Evolutionary conservation across 2,888 invertebrate genomes (phyloP).

Genomic region (Latheticus oryzae): DNA sequence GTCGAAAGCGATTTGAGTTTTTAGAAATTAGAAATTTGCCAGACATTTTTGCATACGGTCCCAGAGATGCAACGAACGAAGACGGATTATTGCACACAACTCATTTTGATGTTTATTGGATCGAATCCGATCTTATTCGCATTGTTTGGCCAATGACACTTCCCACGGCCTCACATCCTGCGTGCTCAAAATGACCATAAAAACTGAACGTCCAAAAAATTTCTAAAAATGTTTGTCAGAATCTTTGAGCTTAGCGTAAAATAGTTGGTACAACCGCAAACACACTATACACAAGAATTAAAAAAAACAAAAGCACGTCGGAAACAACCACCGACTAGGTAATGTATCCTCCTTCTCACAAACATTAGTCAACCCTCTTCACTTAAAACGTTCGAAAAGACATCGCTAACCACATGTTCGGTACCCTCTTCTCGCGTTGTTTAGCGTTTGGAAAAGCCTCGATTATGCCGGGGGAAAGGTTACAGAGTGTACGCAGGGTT

Average conservation of each 20-base stretch:
- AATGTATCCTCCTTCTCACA: slow-evolving; percentile 50
- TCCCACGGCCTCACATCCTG: slow-evolving; percentile 63
- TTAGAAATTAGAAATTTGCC: slow-evolving; percentile 36
- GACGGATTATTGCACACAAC: slow-evolving; percentile 21
- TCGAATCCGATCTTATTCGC: slow-evolving; percentile 59
- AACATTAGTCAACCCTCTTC: slow-evolving; percentile 62
- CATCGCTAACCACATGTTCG: slow-evolving; percentile 57
- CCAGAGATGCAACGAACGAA: slow-evolving; percentile 5
- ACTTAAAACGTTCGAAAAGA: slow-evolving; percentile 55
- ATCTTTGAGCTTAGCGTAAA: background rate
- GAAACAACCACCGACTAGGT: slow-evolving; percentile 48
- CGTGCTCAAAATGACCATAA: too few relatives aligned
- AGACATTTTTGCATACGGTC: slow-evolving; percentile 26
- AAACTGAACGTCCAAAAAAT: too few relatives aligned
- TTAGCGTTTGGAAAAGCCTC: too few relatives aligned
- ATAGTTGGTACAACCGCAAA: slow-evolving; percentile 27
- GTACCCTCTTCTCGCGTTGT: slow-evolving; percentile 44
- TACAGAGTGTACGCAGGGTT: too few relatives aligned
- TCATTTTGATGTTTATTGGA: slow-evolving; percentile 63
- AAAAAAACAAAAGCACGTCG: slow-evolving; percentile 50
- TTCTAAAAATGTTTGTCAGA: too few relatives aligned
- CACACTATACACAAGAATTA: slow-evolving; percentile 28
- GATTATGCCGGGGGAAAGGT: too few relatives aligned
- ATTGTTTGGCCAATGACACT: slow-evolving; percentile 60
- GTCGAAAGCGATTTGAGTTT: slow-evolving; percentile 23